Evolutionary conservation across 2,797 vertebrate species (phyloP), one percentile per base, ranked within the genome.

Genomic region (Aselliscus stoliczkanus): DNA sequence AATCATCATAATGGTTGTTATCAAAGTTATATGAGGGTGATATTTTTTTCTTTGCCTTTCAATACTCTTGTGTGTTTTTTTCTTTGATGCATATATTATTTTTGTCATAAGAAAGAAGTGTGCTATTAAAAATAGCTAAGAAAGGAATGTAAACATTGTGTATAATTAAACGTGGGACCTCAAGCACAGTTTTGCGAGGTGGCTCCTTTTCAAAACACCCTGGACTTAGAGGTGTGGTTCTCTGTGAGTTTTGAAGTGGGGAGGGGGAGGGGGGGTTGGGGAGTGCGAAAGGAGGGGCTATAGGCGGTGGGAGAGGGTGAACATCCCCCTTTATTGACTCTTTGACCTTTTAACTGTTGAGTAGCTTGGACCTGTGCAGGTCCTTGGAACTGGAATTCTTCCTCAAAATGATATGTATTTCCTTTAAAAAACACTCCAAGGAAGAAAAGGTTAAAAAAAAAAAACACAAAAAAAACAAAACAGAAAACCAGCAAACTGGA

Each of bases 371-470:
- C 52, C 64, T 83, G 18, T 52, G 39, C n/a, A 62, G 31, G 37
- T 88, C 90, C 56, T 93, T 50, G 60, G 37, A 93, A 79, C 90
- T 85, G 77, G 72, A 94, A 87, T 95, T 93, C 89, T 79, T 91
- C 93, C 79, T 94, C 90, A 95, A 88, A 93, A 85, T 73, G 42
- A 62, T 31, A 29, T 39, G 18, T 27, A 50, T 97, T 83, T 88
- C 56, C 42, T 87, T 92, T 67, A 76, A 90, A 96, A 72, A n/a
- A 42, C 20, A 93, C 54, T 90, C 64, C 60, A 93, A 82, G 86
- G 54, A 94, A 92, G 76, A 83, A 73, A 85, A 94, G 62, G 47
- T 60, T 95, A 69, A 93, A 90, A 95, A 37, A 54, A 87, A 91
- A 76, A 58, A 72, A 62, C 6, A 42, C 42, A 42, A 69, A 14